Conservation (phyloP, 35 echinoderm and acorn worm species). For the Lytechinus variegatus region DNA sequence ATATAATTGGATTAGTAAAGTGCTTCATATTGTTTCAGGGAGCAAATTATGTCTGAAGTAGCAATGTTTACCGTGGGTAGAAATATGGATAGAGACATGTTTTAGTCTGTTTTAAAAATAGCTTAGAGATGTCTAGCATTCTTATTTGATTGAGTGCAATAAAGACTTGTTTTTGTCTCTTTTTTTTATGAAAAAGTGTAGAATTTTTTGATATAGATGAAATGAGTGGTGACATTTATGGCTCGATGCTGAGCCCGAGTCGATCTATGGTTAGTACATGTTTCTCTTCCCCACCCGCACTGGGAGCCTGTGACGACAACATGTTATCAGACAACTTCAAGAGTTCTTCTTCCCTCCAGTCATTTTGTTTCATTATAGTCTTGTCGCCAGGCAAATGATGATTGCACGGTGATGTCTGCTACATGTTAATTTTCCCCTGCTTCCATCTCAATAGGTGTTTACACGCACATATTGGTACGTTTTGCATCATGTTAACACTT, state of each 20-base stretch:
- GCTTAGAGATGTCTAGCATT: neutral
- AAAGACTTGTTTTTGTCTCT: neutral
- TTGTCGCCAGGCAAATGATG: neutral
- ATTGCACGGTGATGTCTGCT: constrained; percentile 8
- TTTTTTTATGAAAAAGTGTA: neutral
- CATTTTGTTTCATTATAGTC: neutral
- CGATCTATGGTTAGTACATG: neutral
- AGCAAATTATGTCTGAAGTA: neutral
- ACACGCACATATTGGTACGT: neutral
- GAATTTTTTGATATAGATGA: neutral
- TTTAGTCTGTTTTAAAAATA: neutral
- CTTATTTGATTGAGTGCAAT: neutral
- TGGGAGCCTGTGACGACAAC: neutral
- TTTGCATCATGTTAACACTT: neutral
- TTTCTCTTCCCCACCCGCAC: neutral
- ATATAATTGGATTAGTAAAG: neutral
- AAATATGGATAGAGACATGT: neutral
- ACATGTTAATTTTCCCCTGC: neutral
- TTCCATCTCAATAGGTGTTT: neutral
- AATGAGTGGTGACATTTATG: neutral
- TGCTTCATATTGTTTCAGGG: neutral
- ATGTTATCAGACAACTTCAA: neutral
- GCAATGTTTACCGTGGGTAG: neutral
- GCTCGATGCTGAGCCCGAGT: neutral
- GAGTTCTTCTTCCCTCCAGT: neutral